Evolutionary conservation across 2,797 vertebrate genomes (phyloP), one percentile per base, ranked within the genome.

Genomic region (Epinephelus awoara): DNA sequence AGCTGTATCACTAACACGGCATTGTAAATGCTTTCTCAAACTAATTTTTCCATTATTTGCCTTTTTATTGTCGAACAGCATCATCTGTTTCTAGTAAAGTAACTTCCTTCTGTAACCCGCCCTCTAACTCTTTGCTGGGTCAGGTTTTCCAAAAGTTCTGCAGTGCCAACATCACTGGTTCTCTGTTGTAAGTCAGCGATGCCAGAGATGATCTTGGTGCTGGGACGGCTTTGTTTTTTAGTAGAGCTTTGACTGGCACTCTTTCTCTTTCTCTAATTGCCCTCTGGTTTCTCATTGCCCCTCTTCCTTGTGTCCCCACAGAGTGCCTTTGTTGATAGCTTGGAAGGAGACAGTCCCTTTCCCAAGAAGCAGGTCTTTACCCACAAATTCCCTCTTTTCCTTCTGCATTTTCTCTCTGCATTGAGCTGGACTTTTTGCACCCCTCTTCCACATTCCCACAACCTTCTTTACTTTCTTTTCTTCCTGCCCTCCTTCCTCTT

Each of bases 291-390:
- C 88, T 95, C 79, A 95, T 87, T 87, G 88, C 92, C 93, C 85
- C 88, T 96, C 94, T 95, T 92, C 93, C 95, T 96, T 96, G 91
- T 96, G 93, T 96, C 85, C 94, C 94, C 91, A 95, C 96, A 96
- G 96, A 96, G 95, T 95, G 96, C 96, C 95, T 96, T 96, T 96
- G 95, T 96, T 96, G 96, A 96, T 96, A 96, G 95, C 95, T 96
- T 96, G 96, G 96, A 96, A 95, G 96, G 95, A 96, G 96, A 96
- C 94, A 95, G 93, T 95, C 95, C 95, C 90, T 96, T 96, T 95
- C 78, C 94, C 95, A 96, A 95, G 95, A 96, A 96, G 95, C 96
- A 96, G 96, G 95, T 96, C 94, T 96, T 94, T 95, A 95, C 94
- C 91, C 93, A 93, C 88, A 89, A 93, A 81, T 91, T 90, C 90